phyloP scores from a whole-genome alignment of 2,113 vertebrate species.

The Strigops habroptila region DNA sequence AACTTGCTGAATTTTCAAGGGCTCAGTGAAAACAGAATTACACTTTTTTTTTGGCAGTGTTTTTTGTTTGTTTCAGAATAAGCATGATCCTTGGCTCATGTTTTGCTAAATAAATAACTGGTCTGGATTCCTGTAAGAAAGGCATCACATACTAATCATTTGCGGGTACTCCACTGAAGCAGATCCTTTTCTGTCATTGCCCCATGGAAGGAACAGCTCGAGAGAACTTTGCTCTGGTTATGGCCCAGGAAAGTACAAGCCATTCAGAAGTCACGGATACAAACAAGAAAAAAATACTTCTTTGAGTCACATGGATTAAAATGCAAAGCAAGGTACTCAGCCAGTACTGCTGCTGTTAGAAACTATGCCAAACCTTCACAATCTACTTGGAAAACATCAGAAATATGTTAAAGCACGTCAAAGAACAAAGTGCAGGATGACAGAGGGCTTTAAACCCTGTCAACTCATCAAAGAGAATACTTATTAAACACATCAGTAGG shows the following conservation, averaged over 20 bases:
- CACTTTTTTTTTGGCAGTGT: neutral
- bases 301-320: neutral
- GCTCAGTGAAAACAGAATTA: neutral
- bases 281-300: neutral
- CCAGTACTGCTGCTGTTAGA: neutral
- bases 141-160: neutral
- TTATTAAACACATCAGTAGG: neutral
- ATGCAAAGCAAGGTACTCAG: neutral
- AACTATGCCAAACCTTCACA: neutral
- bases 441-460: neutral
- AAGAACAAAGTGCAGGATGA: neutral
- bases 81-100: neutral
- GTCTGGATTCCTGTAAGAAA: neutral
- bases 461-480: neutral
- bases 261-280: neutral
- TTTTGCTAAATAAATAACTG: neutral
- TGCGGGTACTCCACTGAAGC: neutral
- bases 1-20: neutral
- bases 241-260: neutral
- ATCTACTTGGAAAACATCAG: neutral
- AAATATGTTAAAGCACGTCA: neutral
- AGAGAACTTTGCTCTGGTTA: slow-evolving; percentile 15
- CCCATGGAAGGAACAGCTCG: neutral
- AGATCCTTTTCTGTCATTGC: neutral
- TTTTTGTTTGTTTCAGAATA: neutral